Conservation (phyloP, 2,888 invertebrate species). For the Odontomyia ornata region DNA sequence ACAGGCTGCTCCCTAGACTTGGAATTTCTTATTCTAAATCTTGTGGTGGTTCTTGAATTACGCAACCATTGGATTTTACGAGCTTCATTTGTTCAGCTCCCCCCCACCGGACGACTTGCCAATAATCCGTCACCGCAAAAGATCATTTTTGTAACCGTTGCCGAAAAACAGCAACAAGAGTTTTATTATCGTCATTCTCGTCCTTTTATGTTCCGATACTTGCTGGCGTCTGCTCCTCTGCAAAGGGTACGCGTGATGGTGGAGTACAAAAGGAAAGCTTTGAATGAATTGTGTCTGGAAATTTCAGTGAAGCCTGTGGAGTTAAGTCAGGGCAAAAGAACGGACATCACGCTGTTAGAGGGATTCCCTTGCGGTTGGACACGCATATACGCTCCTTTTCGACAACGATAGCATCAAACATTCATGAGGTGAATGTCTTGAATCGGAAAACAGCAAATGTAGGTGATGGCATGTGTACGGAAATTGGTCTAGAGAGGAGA, state of each 20-base stretch:
- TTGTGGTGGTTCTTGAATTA: no score
- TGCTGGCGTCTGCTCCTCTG: background rate
- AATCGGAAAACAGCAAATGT: background rate
- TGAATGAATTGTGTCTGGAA: constrained; percentile 4
- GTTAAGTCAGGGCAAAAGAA: background rate
- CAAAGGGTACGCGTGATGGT: background rate
- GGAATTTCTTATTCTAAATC: background rate
- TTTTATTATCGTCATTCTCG: background rate
- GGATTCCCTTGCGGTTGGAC: constrained; percentile 15
- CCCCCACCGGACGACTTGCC: background rate
- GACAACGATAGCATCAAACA: constrained; percentile 24
- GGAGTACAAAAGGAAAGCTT: background rate
- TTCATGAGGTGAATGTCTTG: constrained; percentile 32
- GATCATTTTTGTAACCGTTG: constrained; percentile 18
- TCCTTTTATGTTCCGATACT: background rate
- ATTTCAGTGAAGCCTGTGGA: background rate
- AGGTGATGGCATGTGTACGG: background rate
- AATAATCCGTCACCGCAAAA: constrained; percentile 42
- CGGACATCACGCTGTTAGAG: constrained; percentile 16
- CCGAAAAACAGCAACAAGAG: background rate
- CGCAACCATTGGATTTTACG: constrained; percentile 8
- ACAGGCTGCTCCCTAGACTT: background rate
- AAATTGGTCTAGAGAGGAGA: constrained; percentile 1
- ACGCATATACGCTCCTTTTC: constrained; percentile 34
- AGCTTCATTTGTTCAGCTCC: background rate